Base-by-base conservation (phyloP, 1,140 invertebrate genomes). In the Drosophila lacertosa region DNA sequence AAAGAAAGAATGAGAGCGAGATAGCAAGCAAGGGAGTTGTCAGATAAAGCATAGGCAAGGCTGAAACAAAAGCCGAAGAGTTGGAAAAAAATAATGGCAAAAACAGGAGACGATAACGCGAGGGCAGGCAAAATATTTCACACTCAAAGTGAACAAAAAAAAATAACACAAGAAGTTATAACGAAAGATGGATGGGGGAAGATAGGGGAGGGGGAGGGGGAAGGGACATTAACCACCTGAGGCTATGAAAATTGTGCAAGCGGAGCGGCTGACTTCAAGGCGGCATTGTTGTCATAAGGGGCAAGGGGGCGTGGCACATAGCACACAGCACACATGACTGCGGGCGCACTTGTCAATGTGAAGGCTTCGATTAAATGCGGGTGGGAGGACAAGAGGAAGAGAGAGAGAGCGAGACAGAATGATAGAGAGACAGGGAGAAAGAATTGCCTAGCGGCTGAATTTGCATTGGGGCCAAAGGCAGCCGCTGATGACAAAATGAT, bases 401-500 rank as follows among this genome's bases (percentile, higher is more conserved):
- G 22, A 32, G 13, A 15, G 24, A 1, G 9, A 29, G 15, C 7
- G 24, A 26, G 9, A 42, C n/a, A n/a, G 47, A 22, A 35, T 4
- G 29, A 13, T 6, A 22, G 7, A 13, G 0, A 54, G 10, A n/a
- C 11, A 4, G 24, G 40, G 11, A 1, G 9, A 22, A 42, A 29
- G 47, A 57, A 63, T 50, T 64, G 67, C 44, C 63, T 40, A 32
- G 68, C 62, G 62, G 68, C 68, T 39, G 35, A 53, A 58, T 70
- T 70, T 65, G 67, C 67, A 65, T 70, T 64, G 50, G 42, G 20
- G 45, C 48, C 40, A 65, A 29, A 55, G 32, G 62, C 48, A 32
- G 68, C 33, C 54, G 54, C 40, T 59, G 68, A 71, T 71, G 68
- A 71, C 68, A 66, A 71, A 59, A 47, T 66, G 63, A 71, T 71